Percentiles rank a stretch among this genome's conserved stretches.
phyloP scores from a whole-genome alignment of 2,113 vertebrate genomes.

The Corythaeola cristata region DNA sequence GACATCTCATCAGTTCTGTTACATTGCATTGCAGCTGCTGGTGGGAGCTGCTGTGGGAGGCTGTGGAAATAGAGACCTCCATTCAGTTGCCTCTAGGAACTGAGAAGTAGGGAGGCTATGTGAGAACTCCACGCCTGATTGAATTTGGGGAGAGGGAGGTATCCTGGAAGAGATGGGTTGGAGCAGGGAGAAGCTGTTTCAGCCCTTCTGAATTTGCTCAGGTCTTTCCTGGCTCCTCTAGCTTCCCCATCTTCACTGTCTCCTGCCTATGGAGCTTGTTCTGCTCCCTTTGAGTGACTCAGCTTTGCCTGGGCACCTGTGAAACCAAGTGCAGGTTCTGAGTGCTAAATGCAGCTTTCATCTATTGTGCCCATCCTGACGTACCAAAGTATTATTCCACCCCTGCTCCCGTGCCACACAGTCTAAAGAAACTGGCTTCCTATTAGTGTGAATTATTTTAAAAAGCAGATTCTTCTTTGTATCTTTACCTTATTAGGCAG shows the following conservation, averaged over 20 bases:
- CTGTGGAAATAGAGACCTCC: not conserved
- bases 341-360: not conserved
- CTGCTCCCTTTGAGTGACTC: not conserved
- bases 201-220: not conserved
- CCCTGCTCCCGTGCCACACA: not conserved
- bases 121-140: rapidly evolving
- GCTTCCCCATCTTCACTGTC: not conserved
- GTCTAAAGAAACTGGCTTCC: not conserved
- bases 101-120: not conserved
- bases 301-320: not conserved
- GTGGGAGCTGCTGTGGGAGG: not conserved
- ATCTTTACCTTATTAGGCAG: not conserved
- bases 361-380: not conserved
- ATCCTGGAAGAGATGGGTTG: not conserved
- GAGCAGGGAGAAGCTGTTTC: not conserved
- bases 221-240: not conserved
- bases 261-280: not conserved
- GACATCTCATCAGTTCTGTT: not conserved
- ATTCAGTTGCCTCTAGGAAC: not conserved
- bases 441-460: not conserved
- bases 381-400: not conserved
- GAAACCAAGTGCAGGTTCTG: not conserved
- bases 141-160: rapidly evolving
- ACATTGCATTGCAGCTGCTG: rapidly evolving
- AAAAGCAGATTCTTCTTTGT: not conserved